phyloP scores from a whole-genome alignment of 2,797 vertebrate species.

The Malacoctenus gilli region DNA sequence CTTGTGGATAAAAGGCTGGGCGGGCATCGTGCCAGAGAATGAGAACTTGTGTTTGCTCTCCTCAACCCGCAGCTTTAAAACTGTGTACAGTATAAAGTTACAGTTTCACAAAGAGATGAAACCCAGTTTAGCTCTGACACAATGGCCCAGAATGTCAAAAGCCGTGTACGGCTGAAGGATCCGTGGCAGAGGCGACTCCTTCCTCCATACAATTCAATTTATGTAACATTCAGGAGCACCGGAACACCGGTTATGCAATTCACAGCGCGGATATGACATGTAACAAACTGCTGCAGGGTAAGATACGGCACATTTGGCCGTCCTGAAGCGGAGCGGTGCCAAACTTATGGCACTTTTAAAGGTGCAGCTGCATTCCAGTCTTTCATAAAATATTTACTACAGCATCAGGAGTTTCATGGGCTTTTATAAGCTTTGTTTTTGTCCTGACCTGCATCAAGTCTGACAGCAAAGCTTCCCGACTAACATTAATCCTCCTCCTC shows the following conservation, averaged over 20 bases:
- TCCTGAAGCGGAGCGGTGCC: constrained; percentile 11
- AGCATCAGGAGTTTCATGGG: neutral
- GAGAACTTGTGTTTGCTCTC: constrained; percentile 70
- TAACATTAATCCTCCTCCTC: constrained; percentile 1
- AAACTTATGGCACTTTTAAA: constrained; percentile 41
- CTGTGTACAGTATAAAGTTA: constrained; percentile 72
- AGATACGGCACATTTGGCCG: constrained; percentile 20
- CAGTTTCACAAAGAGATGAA: constrained; percentile 65
- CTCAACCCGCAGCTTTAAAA: constrained; percentile 55
- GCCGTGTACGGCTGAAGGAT: constrained; percentile 36
- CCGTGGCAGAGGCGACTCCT: constrained; percentile 25
- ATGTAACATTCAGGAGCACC: constrained; percentile 36
- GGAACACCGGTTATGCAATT: constrained; percentile 55
- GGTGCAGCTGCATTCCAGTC: constrained; percentile 41
- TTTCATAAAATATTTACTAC: constrained; percentile 13
- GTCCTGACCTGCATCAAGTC: constrained; percentile 12
- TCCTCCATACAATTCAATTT: constrained; percentile 30
- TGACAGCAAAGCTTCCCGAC: neutral
- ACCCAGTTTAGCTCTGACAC: constrained; percentile 44
- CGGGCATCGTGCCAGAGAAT: constrained; percentile 65
- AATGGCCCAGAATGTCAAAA: constrained; percentile 55
- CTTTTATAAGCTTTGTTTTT: neutral
- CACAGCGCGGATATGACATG: constrained; percentile 33
- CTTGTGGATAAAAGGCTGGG: constrained; percentile 70
- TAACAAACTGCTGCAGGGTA: constrained; percentile 12